These are phyloP conservation scores for Blennius ocellaris DNA, from an alignment of 2,113 vertebrate genomes.

Conservation along the genomic window DNA sequence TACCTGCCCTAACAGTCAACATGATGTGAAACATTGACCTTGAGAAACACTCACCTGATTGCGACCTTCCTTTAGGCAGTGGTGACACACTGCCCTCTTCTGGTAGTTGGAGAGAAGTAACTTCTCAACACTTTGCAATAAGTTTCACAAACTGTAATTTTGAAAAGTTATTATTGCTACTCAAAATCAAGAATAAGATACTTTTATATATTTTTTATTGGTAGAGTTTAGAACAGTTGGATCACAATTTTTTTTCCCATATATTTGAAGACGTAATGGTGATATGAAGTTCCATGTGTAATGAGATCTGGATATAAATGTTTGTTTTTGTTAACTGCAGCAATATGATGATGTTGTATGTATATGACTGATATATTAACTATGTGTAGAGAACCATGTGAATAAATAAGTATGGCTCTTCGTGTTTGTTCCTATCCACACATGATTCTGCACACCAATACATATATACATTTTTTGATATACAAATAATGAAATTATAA, in stretches of 20 bases:
- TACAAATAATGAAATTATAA: not conserved
- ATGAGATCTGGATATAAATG: not conserved
- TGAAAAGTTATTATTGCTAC: too few species aligned
- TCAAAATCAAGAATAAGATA: too few species aligned
- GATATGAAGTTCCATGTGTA: not conserved
- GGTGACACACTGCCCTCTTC: slow-evolving; percentile 58
- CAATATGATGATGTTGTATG: not conserved
- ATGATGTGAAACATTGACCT: slow-evolving; percentile 65
- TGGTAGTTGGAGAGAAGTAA: slow-evolving; percentile 41
- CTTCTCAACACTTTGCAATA: not conserved
- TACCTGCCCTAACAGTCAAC: slow-evolving; percentile 7
- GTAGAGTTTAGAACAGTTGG: too few species aligned
- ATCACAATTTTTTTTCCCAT: too few species aligned
- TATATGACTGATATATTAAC: not conserved
- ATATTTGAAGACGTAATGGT: too few species aligned
- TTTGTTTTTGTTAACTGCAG: not conserved
- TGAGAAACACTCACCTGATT: slow-evolving; percentile 66
- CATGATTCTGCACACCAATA: not conserved
- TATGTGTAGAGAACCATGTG: not conserved
- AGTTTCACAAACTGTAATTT: too few species aligned
- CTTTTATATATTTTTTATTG: too few species aligned
- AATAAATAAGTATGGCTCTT: not conserved
- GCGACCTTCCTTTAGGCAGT: slow-evolving; percentile 8
- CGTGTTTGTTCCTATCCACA: not conserved
- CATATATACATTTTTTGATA: not conserved